Conservation (phyloP, 2,888 invertebrate species). For the Pecten maximus region DNA sequence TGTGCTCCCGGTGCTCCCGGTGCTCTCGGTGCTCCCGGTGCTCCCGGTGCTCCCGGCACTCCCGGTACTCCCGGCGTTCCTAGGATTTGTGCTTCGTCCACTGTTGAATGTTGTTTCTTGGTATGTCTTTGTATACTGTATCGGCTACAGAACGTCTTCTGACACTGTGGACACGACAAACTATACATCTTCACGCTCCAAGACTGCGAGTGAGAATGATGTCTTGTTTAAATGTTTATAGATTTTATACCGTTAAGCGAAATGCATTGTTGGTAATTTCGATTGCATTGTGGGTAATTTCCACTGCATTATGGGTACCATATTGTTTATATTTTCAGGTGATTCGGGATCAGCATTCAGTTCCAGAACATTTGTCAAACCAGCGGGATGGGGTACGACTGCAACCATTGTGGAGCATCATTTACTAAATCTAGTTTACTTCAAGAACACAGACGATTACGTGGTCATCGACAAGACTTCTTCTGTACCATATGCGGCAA, state of each 20-base stretch:
- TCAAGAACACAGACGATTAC: background rate
- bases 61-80: no score
- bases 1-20: no score
- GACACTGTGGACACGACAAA: background rate
- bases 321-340: background rate
- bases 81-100: background rate
- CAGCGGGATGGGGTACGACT: background rate
- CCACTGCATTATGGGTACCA: background rate
- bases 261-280: background rate
- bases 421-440: background rate
- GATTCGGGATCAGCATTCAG: no score
- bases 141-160: background rate
- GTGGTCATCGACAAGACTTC: background rate
- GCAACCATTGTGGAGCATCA: background rate
- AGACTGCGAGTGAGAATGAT: background rate
- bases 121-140: background rate
- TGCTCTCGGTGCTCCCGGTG: no score
- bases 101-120: background rate
- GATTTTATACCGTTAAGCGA: background rate
- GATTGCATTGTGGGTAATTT: background rate
- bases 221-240: background rate
- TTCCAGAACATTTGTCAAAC: no score
- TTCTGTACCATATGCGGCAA: constrained; percentile 17
- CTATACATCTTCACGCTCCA: background rate
- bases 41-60: no score